Evolutionary conservation across 1,140 invertebrate genomes (phyloP).

Genomic region (Penaeus japonicus): DNA sequence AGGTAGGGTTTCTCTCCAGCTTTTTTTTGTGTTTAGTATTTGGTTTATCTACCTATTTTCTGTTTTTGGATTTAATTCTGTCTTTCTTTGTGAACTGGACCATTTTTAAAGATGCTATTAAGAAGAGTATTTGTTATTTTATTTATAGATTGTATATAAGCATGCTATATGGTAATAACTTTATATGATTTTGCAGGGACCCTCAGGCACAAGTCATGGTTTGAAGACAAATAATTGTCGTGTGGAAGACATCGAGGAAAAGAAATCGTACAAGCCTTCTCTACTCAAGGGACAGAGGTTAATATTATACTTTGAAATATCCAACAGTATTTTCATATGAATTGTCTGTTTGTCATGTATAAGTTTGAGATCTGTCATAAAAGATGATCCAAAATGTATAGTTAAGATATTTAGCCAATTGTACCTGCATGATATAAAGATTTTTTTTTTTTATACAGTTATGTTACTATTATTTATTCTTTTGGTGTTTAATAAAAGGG

Average conservation of each 20-base stretch:
- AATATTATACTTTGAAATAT: not conserved
- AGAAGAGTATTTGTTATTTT: not conserved
- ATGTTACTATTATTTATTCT: not conserved
- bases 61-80: not conserved
- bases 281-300: constrained; percentile 71
- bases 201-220: constrained; percentile 71
- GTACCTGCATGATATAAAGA: constrained; percentile 68
- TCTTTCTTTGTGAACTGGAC: not conserved
- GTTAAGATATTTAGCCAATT: too few species aligned
- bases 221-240: constrained; percentile 84
- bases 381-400: too few species aligned
- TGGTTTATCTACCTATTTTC: not conserved
- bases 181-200: constrained; percentile 67
- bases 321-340: not conserved
- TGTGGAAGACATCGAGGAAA: constrained; percentile 74
- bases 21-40: not conserved
- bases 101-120: not conserved
- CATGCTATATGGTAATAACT: not conserved
- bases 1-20: constrained; percentile 65
- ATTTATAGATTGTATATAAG: not conserved
- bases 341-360: not conserved
- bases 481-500: not conserved
- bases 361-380: not conserved
- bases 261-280: constrained; percentile 74
- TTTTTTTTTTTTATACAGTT: not conserved